These are phyloP conservation scores for Sciaenops ocellatus DNA, from an alignment of 2,797 vertebrate genomes.

Conservation along the genomic window DNA sequence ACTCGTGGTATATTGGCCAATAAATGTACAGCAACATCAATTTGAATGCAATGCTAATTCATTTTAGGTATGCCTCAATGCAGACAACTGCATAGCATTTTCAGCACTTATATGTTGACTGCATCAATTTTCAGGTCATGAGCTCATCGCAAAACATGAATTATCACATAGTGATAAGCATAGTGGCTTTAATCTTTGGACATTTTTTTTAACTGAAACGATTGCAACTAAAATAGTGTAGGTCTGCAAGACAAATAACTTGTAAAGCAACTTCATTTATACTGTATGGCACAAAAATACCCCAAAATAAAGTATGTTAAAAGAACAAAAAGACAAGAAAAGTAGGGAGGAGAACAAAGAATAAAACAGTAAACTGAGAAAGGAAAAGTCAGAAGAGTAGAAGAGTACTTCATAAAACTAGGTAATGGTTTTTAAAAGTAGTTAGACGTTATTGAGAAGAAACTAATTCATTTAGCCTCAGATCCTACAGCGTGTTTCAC, in stretches of 20 bases:
- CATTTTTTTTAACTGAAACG: no score
- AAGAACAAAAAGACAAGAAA: not conserved
- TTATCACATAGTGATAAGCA: not conserved
- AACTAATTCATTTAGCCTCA: no score
- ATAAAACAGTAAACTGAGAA: not conserved
- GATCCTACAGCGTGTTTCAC: no score
- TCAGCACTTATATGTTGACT: not conserved
- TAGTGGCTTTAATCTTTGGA: not conserved
- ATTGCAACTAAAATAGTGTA: no score
- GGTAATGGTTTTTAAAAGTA: no score
- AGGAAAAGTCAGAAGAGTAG: not conserved
- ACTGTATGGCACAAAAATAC: no score
- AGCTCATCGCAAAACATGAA: no score
- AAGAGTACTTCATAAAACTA: not conserved
- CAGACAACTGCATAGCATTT: not conserved
- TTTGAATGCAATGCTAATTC: not conserved
- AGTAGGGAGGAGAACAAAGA: not conserved
- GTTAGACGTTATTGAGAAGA: no score
- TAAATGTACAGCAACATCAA: not conserved
- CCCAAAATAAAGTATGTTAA: not conserved
- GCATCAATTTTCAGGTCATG: no score
- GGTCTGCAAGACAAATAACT: no score
- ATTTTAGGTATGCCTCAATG: no score
- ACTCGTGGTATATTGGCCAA: not conserved
- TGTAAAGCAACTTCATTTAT: no score